These are phyloP conservation scores for Embiotoca jacksoni DNA, from an alignment of 2,113 vertebrate species.

Conservation along the genomic window DNA sequence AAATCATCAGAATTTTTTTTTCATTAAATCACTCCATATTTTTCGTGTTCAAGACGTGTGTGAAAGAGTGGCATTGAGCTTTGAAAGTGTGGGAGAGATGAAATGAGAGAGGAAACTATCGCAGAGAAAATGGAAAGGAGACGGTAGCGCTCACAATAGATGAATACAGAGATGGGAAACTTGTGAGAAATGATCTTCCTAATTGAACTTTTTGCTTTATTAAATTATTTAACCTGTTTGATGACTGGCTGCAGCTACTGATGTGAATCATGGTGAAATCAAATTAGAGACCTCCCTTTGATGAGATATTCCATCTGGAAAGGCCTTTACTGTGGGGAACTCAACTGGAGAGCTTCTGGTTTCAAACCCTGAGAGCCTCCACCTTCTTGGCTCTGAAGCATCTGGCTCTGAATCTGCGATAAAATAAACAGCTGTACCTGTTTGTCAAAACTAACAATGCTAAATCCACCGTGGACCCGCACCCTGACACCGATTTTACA, in stretches of 20 bases:
- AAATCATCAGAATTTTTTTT: too few species aligned
- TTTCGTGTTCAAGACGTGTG: too few species aligned
- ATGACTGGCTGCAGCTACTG: constrained; percentile 22
- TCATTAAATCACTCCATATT: too few species aligned
- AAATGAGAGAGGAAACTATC: too few species aligned
- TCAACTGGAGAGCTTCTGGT: neutral
- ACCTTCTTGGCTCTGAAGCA: constrained; percentile 11
- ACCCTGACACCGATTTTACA: neutral
- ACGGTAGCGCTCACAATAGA: neutral
- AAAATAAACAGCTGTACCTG: constrained; percentile 8
- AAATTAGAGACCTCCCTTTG: constrained; percentile 26
- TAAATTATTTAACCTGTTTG: constrained; percentile 21
- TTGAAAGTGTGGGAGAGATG: too few species aligned
- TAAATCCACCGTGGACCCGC: neutral
- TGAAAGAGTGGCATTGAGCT: too few species aligned
- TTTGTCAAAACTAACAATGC: neutral
- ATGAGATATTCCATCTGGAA: constrained; percentile 44
- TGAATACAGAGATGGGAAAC: constrained; percentile 20
- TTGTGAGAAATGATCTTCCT: neutral
- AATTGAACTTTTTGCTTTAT: constrained; percentile 28
- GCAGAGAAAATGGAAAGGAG: neutral
- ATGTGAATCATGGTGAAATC: constrained; percentile 31
- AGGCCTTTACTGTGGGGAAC: constrained; percentile 5
- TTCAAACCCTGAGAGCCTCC: constrained; percentile 13
- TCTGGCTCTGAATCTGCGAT: constrained; percentile 34